Base-by-base conservation (phyloP, 2,888 invertebrate species). In the Oligia strigilis region DNA sequence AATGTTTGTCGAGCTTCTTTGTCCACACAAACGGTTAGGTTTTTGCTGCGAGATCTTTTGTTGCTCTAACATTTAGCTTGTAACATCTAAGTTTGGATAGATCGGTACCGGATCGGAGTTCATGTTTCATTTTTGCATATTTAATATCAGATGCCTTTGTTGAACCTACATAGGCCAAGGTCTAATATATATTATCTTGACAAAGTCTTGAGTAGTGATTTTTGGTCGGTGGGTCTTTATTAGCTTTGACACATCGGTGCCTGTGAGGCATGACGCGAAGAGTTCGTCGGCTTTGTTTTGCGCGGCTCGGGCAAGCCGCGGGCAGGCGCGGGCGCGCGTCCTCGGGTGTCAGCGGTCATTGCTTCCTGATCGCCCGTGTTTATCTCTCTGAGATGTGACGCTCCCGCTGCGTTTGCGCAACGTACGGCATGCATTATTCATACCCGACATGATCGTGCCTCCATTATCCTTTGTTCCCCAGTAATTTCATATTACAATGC, bases 321-420 rank as follows among this genome's bases (percentile, higher is more conserved):
- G 73, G 81, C 80, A 52, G 70, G 78, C 78, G 72, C 80, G 72
- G 77, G 81, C 81, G 78, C 87, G 93, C 87, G 93, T 94, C 93
- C 94, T 93, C 93, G 92, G 87, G 83, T 91, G 92, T 90, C 91
- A 83, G 91, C 95, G 96, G 96, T 96, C 96, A 96, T 94, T 95
- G 96, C 95, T 96, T 96, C 95, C 94, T 95, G 94, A 92, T 94
- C 92, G 84, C 87, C 87, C 88, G 85, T 90, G 89, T 90, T 92
- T 92, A 91, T 92, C 92, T 92, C 88, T 86, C 86, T 78, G 70
- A 87, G 81, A 84, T 88, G 78, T 88, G 88, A 81, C 88, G 92
- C 85, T 90, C 91, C 89, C 87, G 90, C 87, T 93, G 92, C 92
- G 93, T 95, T 94, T 93, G 94, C 93, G 93, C 93, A 94, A 93